Evolutionary conservation across 1,140 invertebrate genomes (phyloP), one percentile per base, ranked within the genome.

Genomic region (Magallana angulata): DNA sequence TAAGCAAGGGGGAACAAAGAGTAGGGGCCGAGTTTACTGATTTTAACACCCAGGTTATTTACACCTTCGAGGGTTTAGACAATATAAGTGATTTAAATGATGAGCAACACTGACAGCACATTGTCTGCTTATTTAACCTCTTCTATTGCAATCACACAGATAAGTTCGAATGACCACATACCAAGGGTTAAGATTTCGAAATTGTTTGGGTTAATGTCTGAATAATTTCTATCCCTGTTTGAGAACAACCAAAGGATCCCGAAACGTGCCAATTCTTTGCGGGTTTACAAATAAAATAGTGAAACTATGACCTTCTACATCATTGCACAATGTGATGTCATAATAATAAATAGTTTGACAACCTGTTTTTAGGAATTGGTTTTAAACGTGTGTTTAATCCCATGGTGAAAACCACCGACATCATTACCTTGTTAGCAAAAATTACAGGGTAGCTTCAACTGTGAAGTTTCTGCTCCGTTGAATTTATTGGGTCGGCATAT

Each of bases 341-440:
- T 76, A 48, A 76, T 76, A 30, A 76, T 76, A 30, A 76, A 76
- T 1, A 76, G 7, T 76, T 76, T 76, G 68, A 76, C 68, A 76
- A 76, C 68, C 24, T 76, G 36, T 12, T 76, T 24, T 76, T 64
- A 30, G 12, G 24, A 30, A 76, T 30, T 30, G 11, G 24, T 18
- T 30, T 76, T 76, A 76, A 76, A 76, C 68, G 68, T 76, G 68
- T 76, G 30, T 76, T 76, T 76, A 76, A 76, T 36, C 68, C 24
- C 24, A 36, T 76, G 24, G 24, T 48, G 24, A 36, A 76, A 76
- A 76, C 68, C 68, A 76, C 24, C 36, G 24, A 30, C 68, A 76
- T 76, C 68, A 76, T 76, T 76, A 76, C 68, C 68, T 76, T 76
- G 68, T 76, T 76, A 76, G 68, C 24, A 76, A 76, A 64, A 76